Evolutionary conservation across 64 coral and sea anemone species (phyloP), one percentile per base, ranked within the genome.

Genomic region (Montipora capricornis): DNA sequence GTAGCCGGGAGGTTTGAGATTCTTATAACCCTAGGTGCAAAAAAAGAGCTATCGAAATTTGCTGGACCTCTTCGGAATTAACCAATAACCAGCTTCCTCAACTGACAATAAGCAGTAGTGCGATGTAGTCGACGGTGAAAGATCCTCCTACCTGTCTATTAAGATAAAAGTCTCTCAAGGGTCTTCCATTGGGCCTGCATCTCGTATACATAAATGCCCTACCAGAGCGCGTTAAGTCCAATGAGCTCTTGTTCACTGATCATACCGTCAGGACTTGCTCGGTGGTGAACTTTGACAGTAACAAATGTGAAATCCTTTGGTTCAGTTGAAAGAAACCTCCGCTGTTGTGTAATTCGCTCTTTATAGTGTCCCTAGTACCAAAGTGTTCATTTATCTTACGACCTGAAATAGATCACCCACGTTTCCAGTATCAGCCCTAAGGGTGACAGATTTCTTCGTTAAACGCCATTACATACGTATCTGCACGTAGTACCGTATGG

Each of bases 351-450:
- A 68, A 9, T 29, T 90, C 24, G 44, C 51, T 17, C 4, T 90
- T 44, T 60, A 81, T 47, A 79, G 91, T 22, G 20, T 60, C 3
- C 80, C 73, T 78, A 87, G 77, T 87, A 93, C 81, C 44, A 87
- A 17, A 82, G 82, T n/a, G 73, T 93, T 37, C 53, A 87, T 46
- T 47, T 93, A 16, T 77, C 91, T 46, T 12, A 87, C 13, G 81
- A 93, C 69, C 75, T 93, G 44, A 93, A 93, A 64, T 93, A 80
- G 81, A 93, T 87, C 59, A 26, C 37, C 12, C 83, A 88, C 22
- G 88, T 93, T 69, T 14, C 66, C 80, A 81, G 88, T 37, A 53
- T 88, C 44, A 93, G 83, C 78, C 22, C 62, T 22, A 84, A 84
- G 73, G 48, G 80, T 9, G 82, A 83, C 79, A 15, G 89, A 55